These are phyloP conservation scores for Progne subis DNA, from an alignment of 2,113 vertebrate species.

Conservation along the genomic window DNA sequence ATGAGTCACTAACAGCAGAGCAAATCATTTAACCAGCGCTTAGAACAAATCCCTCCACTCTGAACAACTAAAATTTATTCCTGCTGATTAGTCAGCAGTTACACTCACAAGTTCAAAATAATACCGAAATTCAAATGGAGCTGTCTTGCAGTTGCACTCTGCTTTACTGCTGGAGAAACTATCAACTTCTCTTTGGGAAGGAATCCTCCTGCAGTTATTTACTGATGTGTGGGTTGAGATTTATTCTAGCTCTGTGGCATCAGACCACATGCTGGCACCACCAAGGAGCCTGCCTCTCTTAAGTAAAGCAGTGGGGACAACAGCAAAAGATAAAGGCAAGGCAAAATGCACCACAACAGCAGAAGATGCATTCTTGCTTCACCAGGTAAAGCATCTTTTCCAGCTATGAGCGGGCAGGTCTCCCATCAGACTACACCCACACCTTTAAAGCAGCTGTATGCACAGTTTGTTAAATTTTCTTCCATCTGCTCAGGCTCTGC, in stretches of 20 bases:
- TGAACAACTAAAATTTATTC: conserved; percentile 21
- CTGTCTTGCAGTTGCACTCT: background rate
- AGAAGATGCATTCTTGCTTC: accelerated
- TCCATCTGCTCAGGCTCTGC: background rate
- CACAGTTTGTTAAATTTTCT: background rate
- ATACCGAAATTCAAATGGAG: conserved; percentile 36
- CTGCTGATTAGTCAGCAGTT: conserved; percentile 52
- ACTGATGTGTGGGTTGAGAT: background rate
- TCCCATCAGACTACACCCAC: background rate
- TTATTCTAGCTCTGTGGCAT: background rate
- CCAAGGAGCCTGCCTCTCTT: background rate
- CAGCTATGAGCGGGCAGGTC: background rate
- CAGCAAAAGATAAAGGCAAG: background rate
- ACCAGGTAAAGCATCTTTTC: background rate
- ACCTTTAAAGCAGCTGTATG: background rate
- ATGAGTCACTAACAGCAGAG: conserved; percentile 33
- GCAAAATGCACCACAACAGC: background rate
- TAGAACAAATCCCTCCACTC: conserved; percentile 5
- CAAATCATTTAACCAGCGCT: conserved; percentile 7
- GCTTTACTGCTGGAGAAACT: background rate
- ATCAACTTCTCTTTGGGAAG: background rate
- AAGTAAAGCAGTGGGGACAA: too few species aligned
- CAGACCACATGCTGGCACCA: background rate
- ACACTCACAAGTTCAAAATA: conserved; percentile 19
- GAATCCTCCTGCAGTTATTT: background rate